Percentiles rank a stretch among this genome's conserved stretches.
phyloP scores from a whole-genome alignment of 2,113 vertebrate species.

The Elephas maximus region DNA sequence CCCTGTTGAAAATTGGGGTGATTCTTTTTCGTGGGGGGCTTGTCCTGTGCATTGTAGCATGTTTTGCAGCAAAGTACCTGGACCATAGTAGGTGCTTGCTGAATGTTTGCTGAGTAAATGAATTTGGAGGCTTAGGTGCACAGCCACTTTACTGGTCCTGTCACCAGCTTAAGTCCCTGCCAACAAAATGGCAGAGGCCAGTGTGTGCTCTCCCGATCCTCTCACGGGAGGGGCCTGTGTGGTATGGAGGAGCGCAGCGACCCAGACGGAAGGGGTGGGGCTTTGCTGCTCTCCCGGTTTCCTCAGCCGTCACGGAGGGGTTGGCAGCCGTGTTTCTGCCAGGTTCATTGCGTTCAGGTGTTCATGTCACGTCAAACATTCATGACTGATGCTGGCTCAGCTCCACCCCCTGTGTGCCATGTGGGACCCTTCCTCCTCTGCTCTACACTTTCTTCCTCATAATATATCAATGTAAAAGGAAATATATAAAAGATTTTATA shows the following conservation, averaged over 20 bases:
- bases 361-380: neutral
- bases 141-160: neutral
- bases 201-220: neutral
- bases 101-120: neutral
- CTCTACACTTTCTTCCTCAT: neutral
- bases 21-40: neutral
- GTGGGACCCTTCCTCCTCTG: neutral
- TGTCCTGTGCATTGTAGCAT: neutral
- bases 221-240: neutral
- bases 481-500: neutral
- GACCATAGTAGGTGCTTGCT: neutral
- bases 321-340: neutral
- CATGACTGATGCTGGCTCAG: too few relatives aligned
- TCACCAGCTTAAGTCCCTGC: neutral
- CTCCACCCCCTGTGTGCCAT: neutral
- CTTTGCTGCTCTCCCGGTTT: neutral
- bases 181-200: neutral
- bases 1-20: neutral
- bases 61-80: neutral
- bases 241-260: neutral
- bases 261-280: too few relatives aligned
- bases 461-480: neutral
- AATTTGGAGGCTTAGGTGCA: neutral
- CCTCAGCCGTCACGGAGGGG: neutral
- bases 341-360: neutral